A percentile compares a stretch with the other conserved stretches of the same genome.
phyloP scores from a whole-genome alignment of 2,113 vertebrate genomes.

The rat (Rattus norvegicus) region GRCr8 NC_086023.1:139677001-139677500 shows the following conservation, averaged over 20 bases:
- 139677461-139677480: constrained; percentile 15
- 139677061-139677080: background rate
- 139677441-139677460: constrained; percentile 57
- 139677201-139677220: constrained; percentile 38
- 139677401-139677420: constrained; percentile 26
- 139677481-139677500: background rate
- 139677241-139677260: background rate
- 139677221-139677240: constrained; percentile 26
- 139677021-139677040: constrained; percentile 20
- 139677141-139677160: constrained; percentile 27
- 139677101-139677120: background rate
- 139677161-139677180: background rate
- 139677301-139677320: constrained; percentile 39
- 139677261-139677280: background rate
- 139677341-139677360: constrained; percentile 1
- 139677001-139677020: constrained; percentile 52
- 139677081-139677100: constrained; percentile 17
- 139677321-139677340: constrained; percentile 21
- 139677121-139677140: background rate
- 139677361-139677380: constrained; percentile 40
- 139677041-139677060: constrained; percentile 24
- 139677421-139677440: constrained; percentile 42
- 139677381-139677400: constrained; percentile 39
- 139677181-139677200: constrained; percentile 40
- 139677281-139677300: background rate